phyloP scores from a whole-genome alignment of 37 sponge, comb jelly and placozoan species.

The Chondrilla cf. caribensis region DNA sequence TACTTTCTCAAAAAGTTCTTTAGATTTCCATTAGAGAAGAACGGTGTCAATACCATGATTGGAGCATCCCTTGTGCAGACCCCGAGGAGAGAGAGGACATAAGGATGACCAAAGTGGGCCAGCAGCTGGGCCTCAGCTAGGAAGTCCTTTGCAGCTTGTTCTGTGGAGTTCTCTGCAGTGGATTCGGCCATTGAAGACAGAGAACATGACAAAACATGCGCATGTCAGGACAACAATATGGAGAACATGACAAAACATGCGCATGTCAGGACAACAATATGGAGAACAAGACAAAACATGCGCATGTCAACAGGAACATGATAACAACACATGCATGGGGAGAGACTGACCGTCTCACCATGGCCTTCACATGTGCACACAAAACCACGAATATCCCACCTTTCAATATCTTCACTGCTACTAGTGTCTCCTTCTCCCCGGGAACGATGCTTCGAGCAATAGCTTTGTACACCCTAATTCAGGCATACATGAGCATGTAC shows the following conservation, averaged over 20 bases:
- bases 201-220: too few relatives aligned
- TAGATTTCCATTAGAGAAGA: conserved; percentile 43
- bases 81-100: conserved; percentile 41
- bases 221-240: too few relatives aligned
- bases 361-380: too few relatives aligned
- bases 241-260: too few relatives aligned
- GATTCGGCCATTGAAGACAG: too few relatives aligned
- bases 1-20: conserved; percentile 30
- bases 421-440: conserved; percentile 26
- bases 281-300: too few relatives aligned
- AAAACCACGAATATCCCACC: background rate
- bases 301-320: too few relatives aligned
- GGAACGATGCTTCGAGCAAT: conserved; percentile 7
- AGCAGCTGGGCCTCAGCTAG: conserved; percentile 57
- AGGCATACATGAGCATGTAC: too few relatives aligned
- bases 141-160: conserved; percentile 31
- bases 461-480: conserved; percentile 35
- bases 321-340: too few relatives aligned
- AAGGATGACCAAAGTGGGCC: conserved; percentile 48
- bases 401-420: conserved; percentile 58
- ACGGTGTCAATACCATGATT: conserved; percentile 31
- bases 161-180: conserved; percentile 31
- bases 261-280: too few relatives aligned
- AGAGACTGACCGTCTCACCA: too few relatives aligned
- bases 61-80: conserved; percentile 33